Evolutionary conservation across 2,113 vertebrate species (phyloP).

Genomic region (Mastomys natalensis): DNA sequence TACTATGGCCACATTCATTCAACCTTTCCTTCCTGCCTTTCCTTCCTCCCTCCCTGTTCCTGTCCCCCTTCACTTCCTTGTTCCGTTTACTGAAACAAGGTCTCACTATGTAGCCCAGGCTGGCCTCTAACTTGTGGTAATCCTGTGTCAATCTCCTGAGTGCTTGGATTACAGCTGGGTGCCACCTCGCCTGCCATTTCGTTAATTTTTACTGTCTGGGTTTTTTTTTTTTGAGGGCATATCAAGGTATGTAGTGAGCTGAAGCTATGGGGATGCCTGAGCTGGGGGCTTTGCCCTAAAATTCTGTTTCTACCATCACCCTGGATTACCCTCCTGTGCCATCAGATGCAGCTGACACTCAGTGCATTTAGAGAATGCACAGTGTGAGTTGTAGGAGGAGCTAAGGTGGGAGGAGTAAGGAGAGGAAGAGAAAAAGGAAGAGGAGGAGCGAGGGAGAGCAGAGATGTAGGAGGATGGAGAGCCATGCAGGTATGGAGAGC

Average conservation of each 20-base stretch:
- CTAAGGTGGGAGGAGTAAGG: too few relatives aligned
- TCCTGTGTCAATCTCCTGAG: neutral
- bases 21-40: neutral
- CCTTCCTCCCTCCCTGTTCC: neutral
- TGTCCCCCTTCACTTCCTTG: neutral
- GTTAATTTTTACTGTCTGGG: neutral
- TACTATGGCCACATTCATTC: neutral
- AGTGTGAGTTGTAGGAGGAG: too few relatives aligned
- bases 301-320: neutral
- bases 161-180: neutral
- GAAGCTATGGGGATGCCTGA: neutral
- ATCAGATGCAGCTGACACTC: too few relatives aligned
- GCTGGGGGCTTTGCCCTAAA: neutral
- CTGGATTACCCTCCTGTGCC: too few relatives aligned
- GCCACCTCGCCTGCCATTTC: too few relatives aligned
- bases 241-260: neutral
- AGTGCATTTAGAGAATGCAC: neutral
- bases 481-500: too few relatives aligned
- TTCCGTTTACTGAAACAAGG: neutral
- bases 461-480: too few relatives aligned
- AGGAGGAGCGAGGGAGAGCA: too few relatives aligned
- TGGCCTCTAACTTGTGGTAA: neutral
- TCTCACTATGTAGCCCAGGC: neutral
- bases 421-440: too few relatives aligned
- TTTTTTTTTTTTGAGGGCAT: neutral